phyloP scores from a whole-genome alignment of 2,113 vertebrate genomes.

The Garra rufa region DNA sequence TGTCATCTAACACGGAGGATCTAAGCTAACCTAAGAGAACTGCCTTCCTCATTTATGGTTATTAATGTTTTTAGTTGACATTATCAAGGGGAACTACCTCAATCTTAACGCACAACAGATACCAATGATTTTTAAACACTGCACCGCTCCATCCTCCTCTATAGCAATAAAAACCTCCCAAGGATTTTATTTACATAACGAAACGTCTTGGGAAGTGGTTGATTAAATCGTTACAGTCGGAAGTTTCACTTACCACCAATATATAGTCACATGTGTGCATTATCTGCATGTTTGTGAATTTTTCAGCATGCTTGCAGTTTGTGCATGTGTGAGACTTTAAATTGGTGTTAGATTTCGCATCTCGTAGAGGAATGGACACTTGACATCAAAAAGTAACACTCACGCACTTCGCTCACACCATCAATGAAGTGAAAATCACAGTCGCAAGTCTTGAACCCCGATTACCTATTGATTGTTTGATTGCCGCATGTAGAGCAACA shows the following conservation, averaged over 20 bases:
- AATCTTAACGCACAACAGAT: background rate
- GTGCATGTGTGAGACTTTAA: constrained; percentile 40
- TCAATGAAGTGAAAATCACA: constrained; percentile 19
- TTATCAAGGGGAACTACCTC: background rate
- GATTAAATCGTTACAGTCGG: background rate
- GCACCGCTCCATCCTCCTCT: background rate
- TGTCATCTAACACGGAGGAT: background rate
- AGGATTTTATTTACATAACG: background rate
- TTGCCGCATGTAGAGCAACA: background rate
- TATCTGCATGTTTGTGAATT: constrained; percentile 34
- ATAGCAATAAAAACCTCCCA: background rate
- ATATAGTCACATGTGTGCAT: background rate
- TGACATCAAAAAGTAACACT: constrained; percentile 6
- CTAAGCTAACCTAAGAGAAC: background rate
- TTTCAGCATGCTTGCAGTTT: constrained; percentile 9
- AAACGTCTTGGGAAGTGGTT: background rate
- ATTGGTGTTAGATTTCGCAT: constrained; percentile 67
- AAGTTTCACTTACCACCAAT: background rate
- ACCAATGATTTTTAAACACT: background rate
- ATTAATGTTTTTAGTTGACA: background rate
- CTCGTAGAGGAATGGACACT: constrained; percentile 48
- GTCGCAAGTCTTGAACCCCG: background rate
- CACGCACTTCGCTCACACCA: background rate
- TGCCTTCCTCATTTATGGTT: background rate
- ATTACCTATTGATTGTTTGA: constrained; percentile 24